phyloP scores from a whole-genome alignment of 2,888 invertebrate species.

The Napeogenes inachia region DNA sequence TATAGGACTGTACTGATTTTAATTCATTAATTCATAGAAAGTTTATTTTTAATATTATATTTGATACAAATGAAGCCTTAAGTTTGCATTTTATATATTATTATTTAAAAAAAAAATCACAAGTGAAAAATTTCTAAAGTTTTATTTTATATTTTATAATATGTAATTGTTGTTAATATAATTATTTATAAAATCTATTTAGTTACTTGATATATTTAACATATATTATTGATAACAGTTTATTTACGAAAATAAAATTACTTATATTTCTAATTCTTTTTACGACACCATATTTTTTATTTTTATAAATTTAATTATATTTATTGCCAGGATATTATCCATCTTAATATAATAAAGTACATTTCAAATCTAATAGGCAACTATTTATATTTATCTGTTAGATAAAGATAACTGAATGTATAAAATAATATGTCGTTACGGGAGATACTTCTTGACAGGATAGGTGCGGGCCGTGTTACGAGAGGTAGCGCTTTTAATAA shows the following conservation, averaged over 20 bases:
- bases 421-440: constrained; percentile 27
- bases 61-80: neutral
- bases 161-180: too few relatives aligned
- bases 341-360: neutral
- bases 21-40: neutral
- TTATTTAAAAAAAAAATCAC: too few relatives aligned
- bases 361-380: constrained; percentile 22
- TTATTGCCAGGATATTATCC: neutral
- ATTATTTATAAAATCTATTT: too few relatives aligned
- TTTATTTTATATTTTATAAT: too few relatives aligned
- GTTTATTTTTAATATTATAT: neutral
- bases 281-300: too few relatives aligned
- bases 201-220: too few relatives aligned
- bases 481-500: constrained; percentile 7
- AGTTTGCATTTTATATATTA: too few relatives aligned
- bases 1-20: neutral
- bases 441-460: constrained; percentile 14
- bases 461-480: constrained; percentile 1
- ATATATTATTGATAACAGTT: too few relatives aligned
- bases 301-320: neutral
- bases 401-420: constrained; percentile 24
- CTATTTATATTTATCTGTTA: constrained; percentile 29
- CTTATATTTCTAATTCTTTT: too few relatives aligned
- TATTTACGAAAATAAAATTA: too few relatives aligned
- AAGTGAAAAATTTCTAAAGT: too few relatives aligned